Evolutionary conservation across 1,140 invertebrate species (phyloP).

Genomic region (Saccostrea cuccullata): DNA sequence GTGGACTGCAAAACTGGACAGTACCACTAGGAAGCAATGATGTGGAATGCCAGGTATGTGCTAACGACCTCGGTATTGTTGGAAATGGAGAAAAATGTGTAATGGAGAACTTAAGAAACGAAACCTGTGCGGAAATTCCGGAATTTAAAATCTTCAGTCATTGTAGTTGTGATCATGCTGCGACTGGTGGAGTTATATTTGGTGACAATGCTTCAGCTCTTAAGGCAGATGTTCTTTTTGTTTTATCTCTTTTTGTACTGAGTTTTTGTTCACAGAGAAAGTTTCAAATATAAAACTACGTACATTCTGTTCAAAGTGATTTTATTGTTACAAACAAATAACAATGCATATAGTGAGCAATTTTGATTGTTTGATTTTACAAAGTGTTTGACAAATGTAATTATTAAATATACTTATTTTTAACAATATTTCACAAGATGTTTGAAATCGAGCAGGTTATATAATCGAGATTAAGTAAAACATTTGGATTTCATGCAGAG

Average conservation of each 20-base stretch:
- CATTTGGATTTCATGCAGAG: neutral
- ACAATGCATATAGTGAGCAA: neutral
- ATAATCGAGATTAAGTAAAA: neutral
- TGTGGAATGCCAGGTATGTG: constrained; percentile 36
- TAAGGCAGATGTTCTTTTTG: neutral
- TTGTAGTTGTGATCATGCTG: constrained; percentile 23
- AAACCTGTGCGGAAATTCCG: constrained; percentile 30
- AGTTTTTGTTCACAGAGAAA: neutral
- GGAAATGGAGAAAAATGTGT: constrained; percentile 22
- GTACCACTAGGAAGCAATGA: constrained; percentile 37
- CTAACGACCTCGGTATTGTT: neutral
- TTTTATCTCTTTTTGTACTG: neutral
- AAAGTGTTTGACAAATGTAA: neutral
- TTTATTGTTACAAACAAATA: neutral
- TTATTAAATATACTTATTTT: neutral
- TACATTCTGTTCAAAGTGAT: neutral
- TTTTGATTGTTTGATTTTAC: neutral
- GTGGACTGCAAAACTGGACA: constrained; percentile 49
- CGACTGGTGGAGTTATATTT: neutral
- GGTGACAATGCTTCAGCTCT: neutral
- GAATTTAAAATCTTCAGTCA: constrained; percentile 39
- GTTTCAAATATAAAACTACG: neutral
- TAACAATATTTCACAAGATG: neutral
- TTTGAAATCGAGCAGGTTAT: too few species aligned
- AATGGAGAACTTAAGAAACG: constrained; percentile 3